Percentiles rank a stretch among this genome's conserved stretches.
phyloP scores from a whole-genome alignment of 2,888 invertebrate genomes.

The Oeneis ivallda region DNA sequence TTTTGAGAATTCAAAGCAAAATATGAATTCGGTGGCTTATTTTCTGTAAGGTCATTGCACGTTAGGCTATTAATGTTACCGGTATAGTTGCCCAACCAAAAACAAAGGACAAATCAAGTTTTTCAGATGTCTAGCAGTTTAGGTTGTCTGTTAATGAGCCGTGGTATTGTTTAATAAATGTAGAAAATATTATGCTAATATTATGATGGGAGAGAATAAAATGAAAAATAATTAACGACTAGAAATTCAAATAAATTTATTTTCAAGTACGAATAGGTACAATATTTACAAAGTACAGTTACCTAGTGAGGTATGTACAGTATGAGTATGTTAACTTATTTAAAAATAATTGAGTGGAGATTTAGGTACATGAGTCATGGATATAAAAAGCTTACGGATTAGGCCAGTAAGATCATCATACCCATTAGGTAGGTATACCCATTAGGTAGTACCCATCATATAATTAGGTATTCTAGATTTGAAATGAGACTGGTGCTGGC shows the following conservation, averaged over 20 bases:
- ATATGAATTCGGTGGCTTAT: not conserved
- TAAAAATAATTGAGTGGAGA: not conserved
- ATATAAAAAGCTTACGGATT: not conserved
- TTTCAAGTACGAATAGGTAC: slow-evolving; percentile 28
- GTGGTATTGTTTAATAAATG: too few species aligned
- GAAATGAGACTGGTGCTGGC: too few species aligned
- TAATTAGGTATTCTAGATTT: not conserved
- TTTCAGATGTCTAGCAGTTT: too few species aligned
- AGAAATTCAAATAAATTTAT: slow-evolving; percentile 45
- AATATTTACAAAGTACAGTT: slow-evolving; percentile 28
- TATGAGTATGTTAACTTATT: not conserved
- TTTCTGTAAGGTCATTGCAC: not conserved
- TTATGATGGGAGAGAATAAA: slow-evolving; percentile 16
- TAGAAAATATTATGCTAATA: too few species aligned
- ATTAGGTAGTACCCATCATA: too few species aligned
- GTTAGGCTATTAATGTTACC: too few species aligned
- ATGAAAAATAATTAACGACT: slow-evolving; percentile 44
- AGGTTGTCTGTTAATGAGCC: too few species aligned
- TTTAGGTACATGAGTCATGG: not conserved
- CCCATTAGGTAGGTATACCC: too few species aligned
- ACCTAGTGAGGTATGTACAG: slow-evolving; percentile 7
- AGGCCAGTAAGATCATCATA: not conserved
- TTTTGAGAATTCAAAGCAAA: not conserved
- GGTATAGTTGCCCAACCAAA: too few species aligned
- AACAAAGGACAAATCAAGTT: too few species aligned